Percentiles rank a stretch among this genome's conserved stretches.
Evolutionary conservation across 1,140 invertebrate species (phyloP).

Genomic region (Heliothis virescens): DNA sequence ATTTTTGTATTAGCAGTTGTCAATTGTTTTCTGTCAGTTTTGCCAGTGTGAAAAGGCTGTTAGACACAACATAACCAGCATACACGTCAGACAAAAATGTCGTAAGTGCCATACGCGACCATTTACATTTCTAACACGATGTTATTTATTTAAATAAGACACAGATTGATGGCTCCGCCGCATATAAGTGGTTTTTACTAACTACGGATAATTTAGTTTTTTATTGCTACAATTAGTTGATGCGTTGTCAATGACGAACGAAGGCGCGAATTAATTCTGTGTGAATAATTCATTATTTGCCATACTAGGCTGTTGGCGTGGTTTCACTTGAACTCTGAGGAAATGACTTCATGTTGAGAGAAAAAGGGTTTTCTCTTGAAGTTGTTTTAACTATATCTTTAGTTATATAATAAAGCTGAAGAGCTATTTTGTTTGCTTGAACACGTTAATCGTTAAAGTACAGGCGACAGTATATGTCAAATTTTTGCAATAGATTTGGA

Average conservation of each 20-base stretch:
- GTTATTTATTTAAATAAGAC: slow-evolving; percentile 43
- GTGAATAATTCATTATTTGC: slow-evolving; percentile 33
- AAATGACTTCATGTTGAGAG: too few relatives aligned
- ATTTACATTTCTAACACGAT: slow-evolving; percentile 35
- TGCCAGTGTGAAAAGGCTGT: too few relatives aligned
- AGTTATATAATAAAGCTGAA: not conserved
- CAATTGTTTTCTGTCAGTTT: too few relatives aligned
- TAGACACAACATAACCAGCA: not conserved
- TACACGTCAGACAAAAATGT: slow-evolving; percentile 23
- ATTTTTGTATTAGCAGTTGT: too few relatives aligned
- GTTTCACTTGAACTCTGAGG: not conserved
- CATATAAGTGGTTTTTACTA: slow-evolving; percentile 24
- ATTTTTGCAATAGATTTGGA: too few relatives aligned
- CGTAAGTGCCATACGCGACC: slow-evolving; percentile 6
- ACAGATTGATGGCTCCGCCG: slow-evolving; percentile 33
- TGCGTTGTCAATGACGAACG: slow-evolving; percentile 26
- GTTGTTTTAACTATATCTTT: not conserved
- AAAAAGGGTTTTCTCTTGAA: not conserved
- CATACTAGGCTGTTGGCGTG: slow-evolving; percentile 14
- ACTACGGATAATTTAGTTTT: slow-evolving; percentile 27
- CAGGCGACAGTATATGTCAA: too few relatives aligned
- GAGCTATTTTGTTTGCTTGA: too few relatives aligned
- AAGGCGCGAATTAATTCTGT: slow-evolving; percentile 15
- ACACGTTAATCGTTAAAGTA: too few relatives aligned
- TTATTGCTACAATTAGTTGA: slow-evolving; percentile 26